Conservation (phyloP, 2,113 vertebrate genomes). For the Cisticola juncidis region DNA sequence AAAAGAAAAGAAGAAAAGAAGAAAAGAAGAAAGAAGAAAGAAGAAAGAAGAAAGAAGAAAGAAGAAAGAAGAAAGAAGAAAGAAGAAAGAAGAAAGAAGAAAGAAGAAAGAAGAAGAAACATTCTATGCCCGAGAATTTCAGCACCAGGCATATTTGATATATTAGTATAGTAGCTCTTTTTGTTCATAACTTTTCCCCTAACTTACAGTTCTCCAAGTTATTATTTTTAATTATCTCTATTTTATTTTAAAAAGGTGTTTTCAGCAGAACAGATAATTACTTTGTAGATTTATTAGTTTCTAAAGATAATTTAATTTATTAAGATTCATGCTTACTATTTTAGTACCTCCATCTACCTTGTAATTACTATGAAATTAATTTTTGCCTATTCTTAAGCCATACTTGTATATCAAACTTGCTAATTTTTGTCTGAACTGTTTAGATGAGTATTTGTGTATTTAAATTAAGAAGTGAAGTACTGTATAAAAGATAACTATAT, state of each 20-base stretch:
- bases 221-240: neutral
- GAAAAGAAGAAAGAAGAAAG: neutral
- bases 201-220: neutral
- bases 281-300: neutral
- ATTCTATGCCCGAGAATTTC: neutral
- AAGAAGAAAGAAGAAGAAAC: neutral
- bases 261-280: conserved; percentile 7
- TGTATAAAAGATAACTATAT: too few species aligned
- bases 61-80: neutral
- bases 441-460: neutral
- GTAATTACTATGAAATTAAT: conserved; percentile 31
- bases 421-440: neutral
- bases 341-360: neutral
- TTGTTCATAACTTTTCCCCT: neutral
- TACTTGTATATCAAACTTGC: neutral
- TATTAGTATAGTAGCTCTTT: neutral
- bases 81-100: neutral
- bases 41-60: neutral
- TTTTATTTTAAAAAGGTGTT: neutral
- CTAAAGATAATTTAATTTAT: conserved; percentile 25
- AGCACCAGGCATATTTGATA: neutral
- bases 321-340: conserved; percentile 13
- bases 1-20: neutral
- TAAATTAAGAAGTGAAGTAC: neutral
- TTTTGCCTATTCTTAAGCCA: neutral